Conservation (phyloP, 2,888 invertebrate genomes). For the Netelia melanura region DNA sequence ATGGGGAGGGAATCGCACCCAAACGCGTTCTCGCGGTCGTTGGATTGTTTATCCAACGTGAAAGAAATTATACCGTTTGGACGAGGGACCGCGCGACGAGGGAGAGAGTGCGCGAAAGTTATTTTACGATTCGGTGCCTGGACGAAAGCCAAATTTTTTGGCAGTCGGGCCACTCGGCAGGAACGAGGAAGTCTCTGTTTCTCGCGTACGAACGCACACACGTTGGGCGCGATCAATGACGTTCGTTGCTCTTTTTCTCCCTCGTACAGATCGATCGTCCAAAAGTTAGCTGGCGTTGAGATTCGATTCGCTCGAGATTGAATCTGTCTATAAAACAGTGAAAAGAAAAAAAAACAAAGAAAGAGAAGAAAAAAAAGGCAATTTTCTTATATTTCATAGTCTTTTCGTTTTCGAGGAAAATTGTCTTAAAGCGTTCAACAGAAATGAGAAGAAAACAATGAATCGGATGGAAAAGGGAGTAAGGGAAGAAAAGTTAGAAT, state of each 20-base stretch:
- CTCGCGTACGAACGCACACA: constrained; percentile 36
- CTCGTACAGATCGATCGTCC: too few species aligned
- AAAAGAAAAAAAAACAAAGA: too few species aligned
- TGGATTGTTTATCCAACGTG: constrained; percentile 71
- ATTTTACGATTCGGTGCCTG: constrained; percentile 77
- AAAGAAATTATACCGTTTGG: constrained; percentile 73
- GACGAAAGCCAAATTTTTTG: constrained; percentile 76
- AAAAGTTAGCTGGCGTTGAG: too few species aligned
- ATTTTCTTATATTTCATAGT: too few species aligned
- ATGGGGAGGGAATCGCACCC: constrained; percentile 7
- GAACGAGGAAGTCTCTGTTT: constrained; percentile 60
- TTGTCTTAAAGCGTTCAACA: background rate
- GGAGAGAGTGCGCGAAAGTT: constrained; percentile 68
- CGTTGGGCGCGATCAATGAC: constrained; percentile 56
- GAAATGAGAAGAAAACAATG: background rate
- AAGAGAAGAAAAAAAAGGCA: background rate
- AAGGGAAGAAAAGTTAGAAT: constrained; percentile 1
- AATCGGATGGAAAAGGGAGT: background rate
- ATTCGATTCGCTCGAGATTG: too few species aligned
- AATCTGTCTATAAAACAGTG: too few species aligned
- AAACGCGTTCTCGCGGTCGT: constrained; percentile 48
- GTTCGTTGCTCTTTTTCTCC: constrained; percentile 1
- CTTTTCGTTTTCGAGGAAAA: too few species aligned
- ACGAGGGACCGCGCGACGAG: constrained; percentile 48
- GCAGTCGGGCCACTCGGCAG: constrained; percentile 62